Base-by-base conservation (phyloP, 2,888 invertebrate genomes). In the Dendrolimus pini region DNA sequence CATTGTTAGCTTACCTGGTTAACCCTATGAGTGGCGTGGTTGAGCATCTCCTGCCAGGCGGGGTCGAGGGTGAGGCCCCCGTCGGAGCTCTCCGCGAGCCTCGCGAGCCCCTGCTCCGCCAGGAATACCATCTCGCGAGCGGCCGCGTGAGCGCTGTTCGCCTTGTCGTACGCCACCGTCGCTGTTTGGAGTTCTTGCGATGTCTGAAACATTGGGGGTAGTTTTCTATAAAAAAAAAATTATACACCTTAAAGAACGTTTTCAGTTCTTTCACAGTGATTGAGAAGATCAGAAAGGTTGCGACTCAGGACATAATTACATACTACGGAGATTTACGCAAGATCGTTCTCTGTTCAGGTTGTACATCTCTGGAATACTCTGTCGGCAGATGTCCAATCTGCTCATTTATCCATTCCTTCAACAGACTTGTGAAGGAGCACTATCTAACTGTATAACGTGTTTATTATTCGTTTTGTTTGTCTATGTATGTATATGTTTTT, bases 41-140 rank as follows among this genome's bases (percentile, higher is more conserved):
- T 98, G 62, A 98, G 92, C 97, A 98, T 98, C 88, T 98, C 98
- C 78, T 98, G 98, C 95, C 98, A 98, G 42, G 98, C 97, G 9
- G 97, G 96, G 85, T 97, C 97, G 79, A 96, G 93, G 13, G 94
- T 94, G 63, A 94, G 92, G 6, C 92, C 93, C 58, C 93, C 93
- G 65, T 89, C 91, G 60, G 78, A 85, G 63, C 81, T 92, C 71
- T 85, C 92, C 0, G 90, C 91, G 10, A 91, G 80, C 1, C 89
- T 66, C n/a, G 90, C 85, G 62, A 96, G 87, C 1, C 97, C 96
- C 59, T 89, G 89, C 62, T 89, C 89, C 0, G 89, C 89, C 3
- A 89, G 79, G 74, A 75, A 89, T 53, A 95, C 97, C 94, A 98
- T 98, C 88, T 98, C 98, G 72, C 97, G 94, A 12, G 98, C 98